These are phyloP conservation scores for Hydroisotoma schaefferi DNA, from an alignment of 2,888 invertebrate species.

Conservation along the genomic window DNA sequence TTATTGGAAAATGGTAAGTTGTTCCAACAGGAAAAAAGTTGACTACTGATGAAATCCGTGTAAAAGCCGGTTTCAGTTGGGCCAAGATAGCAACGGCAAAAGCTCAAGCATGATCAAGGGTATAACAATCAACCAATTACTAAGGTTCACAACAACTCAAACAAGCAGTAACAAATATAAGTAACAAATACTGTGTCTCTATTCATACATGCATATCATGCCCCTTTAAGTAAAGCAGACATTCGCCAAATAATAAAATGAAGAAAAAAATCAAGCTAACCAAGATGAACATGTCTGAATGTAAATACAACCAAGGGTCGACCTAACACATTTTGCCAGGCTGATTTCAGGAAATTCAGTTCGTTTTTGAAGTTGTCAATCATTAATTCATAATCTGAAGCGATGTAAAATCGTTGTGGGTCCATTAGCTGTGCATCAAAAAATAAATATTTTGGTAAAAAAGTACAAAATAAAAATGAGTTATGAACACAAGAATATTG, in stretches of 20 bases:
- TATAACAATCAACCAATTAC: too few species aligned
- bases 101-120: too few species aligned
- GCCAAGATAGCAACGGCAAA: background rate
- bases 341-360: slow-evolving; percentile 95
- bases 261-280: slow-evolving; percentile 51
- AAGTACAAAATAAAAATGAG: slow-evolving; percentile 2
- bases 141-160: too few species aligned
- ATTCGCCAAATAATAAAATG: slow-evolving; percentile 14
- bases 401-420: slow-evolving; percentile 95
- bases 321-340: slow-evolving; percentile 97
- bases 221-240: background rate
- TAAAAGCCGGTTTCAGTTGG: background rate
- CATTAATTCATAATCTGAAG: slow-evolving; percentile 95
- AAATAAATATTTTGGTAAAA: slow-evolving; percentile 24
- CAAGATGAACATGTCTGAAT: slow-evolving; percentile 83
- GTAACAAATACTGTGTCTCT: too few species aligned
- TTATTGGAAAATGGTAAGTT: background rate
- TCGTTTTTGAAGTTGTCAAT: slow-evolving; percentile 96
- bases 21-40: background rate
- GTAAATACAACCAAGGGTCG: slow-evolving; percentile 90
- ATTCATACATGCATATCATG: background rate
- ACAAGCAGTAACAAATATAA: too few species aligned
- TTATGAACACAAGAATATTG: too few species aligned
- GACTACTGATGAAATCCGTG: background rate
- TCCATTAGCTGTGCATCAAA: slow-evolving; percentile 80